Base-by-base conservation (phyloP, 2,113 vertebrate species). In the Sterrhoptilus dennistouni region DNA sequence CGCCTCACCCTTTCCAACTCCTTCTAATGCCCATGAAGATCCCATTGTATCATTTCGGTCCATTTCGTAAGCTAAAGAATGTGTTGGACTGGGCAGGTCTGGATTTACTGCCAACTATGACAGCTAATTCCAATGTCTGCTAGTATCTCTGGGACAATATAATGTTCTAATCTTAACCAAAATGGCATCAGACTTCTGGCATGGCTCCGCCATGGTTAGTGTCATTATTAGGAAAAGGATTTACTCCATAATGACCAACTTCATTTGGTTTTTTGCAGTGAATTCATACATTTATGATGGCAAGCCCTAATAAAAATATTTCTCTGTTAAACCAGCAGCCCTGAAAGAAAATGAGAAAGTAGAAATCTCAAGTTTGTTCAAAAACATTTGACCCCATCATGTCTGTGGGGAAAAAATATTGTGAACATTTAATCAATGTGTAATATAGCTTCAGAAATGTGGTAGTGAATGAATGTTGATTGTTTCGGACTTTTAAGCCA, bases 11-110 rank as follows among this genome's bases (percentile, higher is more conserved):
- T 96, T 93, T 94, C 95, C 90, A 95, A 69, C 71, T 91, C 50
- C 50, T 92, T 90, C 68, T 38, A 82, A 94, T 87, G 85, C 82
- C 60, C 90, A 28, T 78, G 82, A 90, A 93, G 90, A 88, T 81
- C 87, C 87, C 75, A 96, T 91, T 82, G 95, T 97, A 96, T 94
- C 90, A 94, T 97, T 95, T 81, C 11, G 23, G 65, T 83, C 86
- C 40, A 1, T 91, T 94, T 92, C 28, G 11, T 80, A 76, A 91
- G 80, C 74, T 83, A 76, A 94, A 83, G 53, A 88, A 95, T 96
- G 90, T 42, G 88, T 95, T 97, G 79, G 77, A 85, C 61, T 66
- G 66, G 81, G 57, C 42, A 90, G 83, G 63, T 60, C 82, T 93
- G 75, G 36, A 65, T 96, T 77, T 68, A 81, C 52, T 90, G 80